Evolutionary conservation across 2,888 invertebrate species (phyloP).

Genomic region (Rhodophaea formosa): DNA sequence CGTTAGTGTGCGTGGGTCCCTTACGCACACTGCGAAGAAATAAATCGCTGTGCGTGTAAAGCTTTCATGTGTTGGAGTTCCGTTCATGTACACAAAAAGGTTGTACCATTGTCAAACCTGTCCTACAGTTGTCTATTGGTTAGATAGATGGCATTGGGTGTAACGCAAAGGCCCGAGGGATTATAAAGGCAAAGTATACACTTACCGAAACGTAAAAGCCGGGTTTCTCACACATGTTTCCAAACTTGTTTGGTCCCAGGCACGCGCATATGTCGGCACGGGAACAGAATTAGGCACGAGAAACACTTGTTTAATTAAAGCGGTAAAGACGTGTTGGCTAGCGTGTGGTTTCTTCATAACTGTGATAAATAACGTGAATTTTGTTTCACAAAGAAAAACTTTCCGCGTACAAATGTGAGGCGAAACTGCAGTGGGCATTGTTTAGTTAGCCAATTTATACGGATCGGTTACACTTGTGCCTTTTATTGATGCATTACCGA

Average conservation of each 20-base stretch:
- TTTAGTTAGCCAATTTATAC: constrained; percentile 82
- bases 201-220: constrained; percentile 56
- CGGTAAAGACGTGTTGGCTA: constrained; percentile 73
- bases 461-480: constrained; percentile 78
- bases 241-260: constrained; percentile 56
- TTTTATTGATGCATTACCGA: constrained; percentile 80
- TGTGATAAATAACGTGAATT: constrained; percentile 71
- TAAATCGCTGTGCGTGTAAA: constrained; percentile 62
- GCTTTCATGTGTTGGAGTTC: constrained; percentile 57
- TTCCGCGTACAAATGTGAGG: constrained; percentile 73
- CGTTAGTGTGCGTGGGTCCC: constrained; percentile 60
- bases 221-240: constrained; percentile 54
- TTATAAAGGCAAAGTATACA: constrained; percentile 22
- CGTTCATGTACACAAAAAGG: constrained; percentile 63
- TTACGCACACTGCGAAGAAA: constrained; percentile 62
- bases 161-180: constrained; percentile 38
- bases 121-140: constrained; percentile 58
- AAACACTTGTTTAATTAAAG: constrained; percentile 70
- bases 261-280: constrained; percentile 44
- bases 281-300: constrained; percentile 61
- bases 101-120: constrained; percentile 44
- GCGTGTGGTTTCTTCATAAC: constrained; percentile 75
- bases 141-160: constrained; percentile 73
- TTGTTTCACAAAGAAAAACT: constrained; percentile 69
- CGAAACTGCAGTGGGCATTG: constrained; percentile 76